Percentiles rank a stretch among this genome's conserved stretches.
Conservation (phyloP, 2,888 invertebrate genomes). For the Coleophora flavipennella region DNA sequence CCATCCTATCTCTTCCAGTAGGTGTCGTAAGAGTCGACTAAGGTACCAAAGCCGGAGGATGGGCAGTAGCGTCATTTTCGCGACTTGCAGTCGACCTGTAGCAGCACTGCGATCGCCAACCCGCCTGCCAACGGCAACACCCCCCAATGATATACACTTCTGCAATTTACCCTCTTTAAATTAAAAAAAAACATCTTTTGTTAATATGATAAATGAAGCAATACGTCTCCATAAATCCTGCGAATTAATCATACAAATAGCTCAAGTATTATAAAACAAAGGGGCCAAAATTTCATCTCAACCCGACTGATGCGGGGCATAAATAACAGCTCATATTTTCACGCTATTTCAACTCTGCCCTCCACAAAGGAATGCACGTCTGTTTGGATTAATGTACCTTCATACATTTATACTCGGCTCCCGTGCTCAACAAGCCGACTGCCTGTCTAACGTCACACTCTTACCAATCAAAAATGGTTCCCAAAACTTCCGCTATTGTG, state of each 20-base stretch:
- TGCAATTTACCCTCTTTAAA: not conserved
- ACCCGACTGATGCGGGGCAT: constrained; percentile 36
- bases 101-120: no score
- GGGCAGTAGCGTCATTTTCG: no score
- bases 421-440: constrained; percentile 38
- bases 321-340: constrained; percentile 69
- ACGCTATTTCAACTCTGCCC: constrained; percentile 66
- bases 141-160: not conserved
- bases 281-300: constrained; percentile 39
- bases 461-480: constrained; percentile 19
- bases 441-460: constrained; percentile 27
- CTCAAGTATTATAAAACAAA: constrained; percentile 15
- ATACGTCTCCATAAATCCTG: constrained; percentile 14
- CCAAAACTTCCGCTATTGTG: not conserved
- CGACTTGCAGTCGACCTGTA: no score
- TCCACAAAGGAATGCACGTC: constrained; percentile 64
- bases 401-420: constrained; percentile 63
- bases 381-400: constrained; percentile 68
- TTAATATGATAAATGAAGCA: constrained; percentile 14
- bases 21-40: no score
- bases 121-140: no score
- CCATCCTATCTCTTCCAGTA: no score
- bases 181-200: not conserved
- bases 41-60: no score
- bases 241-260: constrained; percentile 23